Base-by-base conservation (phyloP, 2,888 invertebrate species). In the Mythimna albipuncta region DNA sequence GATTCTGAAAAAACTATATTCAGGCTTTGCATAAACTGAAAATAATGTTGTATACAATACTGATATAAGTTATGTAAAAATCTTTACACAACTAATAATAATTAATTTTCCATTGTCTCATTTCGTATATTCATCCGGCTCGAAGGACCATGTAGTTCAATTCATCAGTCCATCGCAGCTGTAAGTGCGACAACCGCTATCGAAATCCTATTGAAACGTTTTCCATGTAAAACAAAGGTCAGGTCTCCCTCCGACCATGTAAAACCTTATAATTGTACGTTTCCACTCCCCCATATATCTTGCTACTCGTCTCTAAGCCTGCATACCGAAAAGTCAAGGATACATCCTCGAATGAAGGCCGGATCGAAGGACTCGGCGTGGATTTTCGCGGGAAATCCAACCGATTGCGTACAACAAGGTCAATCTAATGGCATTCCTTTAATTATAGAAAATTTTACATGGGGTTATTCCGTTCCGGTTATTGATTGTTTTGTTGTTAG, bases 321-420 rank as follows among this genome's bases (percentile, higher is more conserved):
- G 58, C 68, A 64, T 21, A 61, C 55, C 50, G 72, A 83, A 75
- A 84, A 86, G 85, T 87, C 87, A 89, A 89, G 87, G 86, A 75
- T 75, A 52, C 32, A 73, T 63, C 84, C 87, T 87, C 80, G 82
- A 66, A 57, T 62, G 72, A 72, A 88, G 79, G 79, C 72, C 79
- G 64, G 35, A 62, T 47, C 55, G 82, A 64, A 67, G 69, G 64
- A 61, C 79, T 59, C 64, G 77, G 78, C 58, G 71, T 61, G 41
- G 64, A 55, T 69, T 72, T 70, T 52, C 64, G 38, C 54, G 47
- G 16, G 9, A n/a, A 83, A 66, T 74, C 47, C 71, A 83, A 75
- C 74, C 75, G 67, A 84, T 76, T 52, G 64, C 58, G 50, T 64
- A 59, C 71, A 54, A 63, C 77, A 81, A 82, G 79, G 78, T 61